These are phyloP conservation scores for Notodonta dromedarius DNA, from an alignment of 2,888 invertebrate genomes.

Conservation along the genomic window DNA sequence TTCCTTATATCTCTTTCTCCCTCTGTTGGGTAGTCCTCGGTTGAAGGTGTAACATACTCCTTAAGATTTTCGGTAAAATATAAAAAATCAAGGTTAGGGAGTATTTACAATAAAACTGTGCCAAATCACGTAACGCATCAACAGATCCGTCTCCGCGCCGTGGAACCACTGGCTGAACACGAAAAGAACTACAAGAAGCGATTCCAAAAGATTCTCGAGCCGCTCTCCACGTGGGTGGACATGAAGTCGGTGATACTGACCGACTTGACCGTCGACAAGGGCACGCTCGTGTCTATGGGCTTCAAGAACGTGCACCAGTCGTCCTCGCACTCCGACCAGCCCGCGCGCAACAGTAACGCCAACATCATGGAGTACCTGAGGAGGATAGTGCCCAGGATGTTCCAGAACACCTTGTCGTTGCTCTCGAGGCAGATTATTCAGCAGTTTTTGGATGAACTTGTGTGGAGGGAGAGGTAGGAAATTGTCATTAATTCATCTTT, in stretches of 20 bases:
- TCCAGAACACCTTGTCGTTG: slow-evolving; percentile 93
- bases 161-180: slow-evolving; percentile 91
- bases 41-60: too few species aligned
- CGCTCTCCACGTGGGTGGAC: slow-evolving; percentile 91
- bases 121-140: background rate
- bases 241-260: slow-evolving; percentile 90
- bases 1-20: too few species aligned
- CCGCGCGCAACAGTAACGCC: slow-evolving; percentile 85
- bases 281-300: slow-evolving; percentile 90
- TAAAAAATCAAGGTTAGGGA: too few species aligned
- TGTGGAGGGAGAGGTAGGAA: slow-evolving; percentile 90
- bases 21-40: too few species aligned
- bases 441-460: slow-evolving; percentile 94
- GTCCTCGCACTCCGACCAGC: slow-evolving; percentile 71
- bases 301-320: slow-evolving; percentile 90
- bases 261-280: slow-evolving; percentile 93
- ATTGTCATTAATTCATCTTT: background rate
- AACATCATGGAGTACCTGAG: slow-evolving; percentile 95
- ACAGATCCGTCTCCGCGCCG: slow-evolving; percentile 90
- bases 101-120: background rate
- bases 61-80: too few species aligned
- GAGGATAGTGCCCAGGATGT: slow-evolving; percentile 94
- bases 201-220: slow-evolving; percentile 92
- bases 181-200: slow-evolving; percentile 92
- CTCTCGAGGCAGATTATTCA: slow-evolving; percentile 94